Conservation (phyloP, 2,113 vertebrate species). For the Ia io region DNA sequence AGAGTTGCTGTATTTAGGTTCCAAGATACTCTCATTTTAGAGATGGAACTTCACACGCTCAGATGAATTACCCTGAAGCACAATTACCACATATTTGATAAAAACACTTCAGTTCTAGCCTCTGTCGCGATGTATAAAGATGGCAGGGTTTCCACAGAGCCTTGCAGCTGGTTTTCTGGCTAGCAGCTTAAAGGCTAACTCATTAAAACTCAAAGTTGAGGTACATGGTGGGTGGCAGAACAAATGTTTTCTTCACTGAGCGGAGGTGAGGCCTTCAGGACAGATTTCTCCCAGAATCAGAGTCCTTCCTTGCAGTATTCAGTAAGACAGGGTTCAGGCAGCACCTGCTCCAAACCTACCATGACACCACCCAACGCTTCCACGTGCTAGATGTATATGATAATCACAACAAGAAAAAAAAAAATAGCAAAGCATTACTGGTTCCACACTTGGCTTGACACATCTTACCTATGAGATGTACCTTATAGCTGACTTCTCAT, state of each 20-base stretch:
- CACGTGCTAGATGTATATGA: not conserved
- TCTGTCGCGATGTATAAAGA: not conserved
- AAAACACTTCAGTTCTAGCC: not conserved
- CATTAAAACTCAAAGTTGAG: constrained; percentile 61
- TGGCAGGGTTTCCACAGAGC: not conserved
- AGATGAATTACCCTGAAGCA: not conserved
- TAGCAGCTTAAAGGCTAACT: constrained; percentile 55
- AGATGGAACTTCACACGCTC: not conserved
- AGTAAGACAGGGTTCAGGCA: not conserved
- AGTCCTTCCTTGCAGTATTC: constrained; percentile 41
- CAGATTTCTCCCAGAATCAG: not conserved
- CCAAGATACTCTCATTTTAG: not conserved
- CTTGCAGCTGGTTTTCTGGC: constrained; percentile 31
- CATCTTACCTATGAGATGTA: not conserved
- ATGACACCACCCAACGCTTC: not conserved
- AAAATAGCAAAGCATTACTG: not conserved
- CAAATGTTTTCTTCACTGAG: constrained; percentile 62
- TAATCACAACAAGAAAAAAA: not conserved
- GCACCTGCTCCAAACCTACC: not conserved
- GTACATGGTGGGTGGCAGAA: constrained; percentile 53
- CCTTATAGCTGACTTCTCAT: not conserved
- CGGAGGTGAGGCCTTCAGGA: constrained; percentile 11
- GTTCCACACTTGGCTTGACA: not conserved
- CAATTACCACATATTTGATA: not conserved
- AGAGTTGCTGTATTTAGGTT: not conserved